phyloP scores from a whole-genome alignment of 2,888 invertebrate species.

The Apocheima hispidaria region DNA sequence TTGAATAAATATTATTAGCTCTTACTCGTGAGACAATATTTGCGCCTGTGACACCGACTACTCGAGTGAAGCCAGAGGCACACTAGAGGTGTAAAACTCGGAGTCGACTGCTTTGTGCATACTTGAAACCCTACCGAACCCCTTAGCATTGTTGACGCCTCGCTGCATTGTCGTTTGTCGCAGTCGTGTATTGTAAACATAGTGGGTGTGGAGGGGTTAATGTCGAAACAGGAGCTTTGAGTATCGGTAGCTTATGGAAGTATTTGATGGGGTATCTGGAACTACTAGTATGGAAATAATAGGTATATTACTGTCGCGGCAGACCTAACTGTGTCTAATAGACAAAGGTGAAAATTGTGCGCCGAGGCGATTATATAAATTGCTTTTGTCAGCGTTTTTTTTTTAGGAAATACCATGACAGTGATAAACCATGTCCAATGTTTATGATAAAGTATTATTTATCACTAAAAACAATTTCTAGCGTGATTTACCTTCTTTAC shows the following conservation, averaged over 20 bases:
- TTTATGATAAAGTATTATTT: no score
- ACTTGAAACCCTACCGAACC: conserved; percentile 61
- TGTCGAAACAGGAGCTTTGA: conserved; percentile 17
- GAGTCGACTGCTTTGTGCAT: conserved; percentile 65
- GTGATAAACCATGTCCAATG: no score
- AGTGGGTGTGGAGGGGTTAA: conserved; percentile 32
- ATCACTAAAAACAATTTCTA: no score
- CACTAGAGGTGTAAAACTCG: conserved; percentile 62
- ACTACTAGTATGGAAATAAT: background rate
- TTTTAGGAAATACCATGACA: no score
- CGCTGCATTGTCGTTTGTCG: conserved; percentile 44
- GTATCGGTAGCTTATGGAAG: conserved; percentile 5
- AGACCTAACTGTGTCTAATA: background rate
- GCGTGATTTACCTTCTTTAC: no score
- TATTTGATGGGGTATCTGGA: background rate
- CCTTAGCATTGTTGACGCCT: conserved; percentile 46
- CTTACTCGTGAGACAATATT: conserved; percentile 52
- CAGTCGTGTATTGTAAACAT: conserved; percentile 38
- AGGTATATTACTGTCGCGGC: background rate
- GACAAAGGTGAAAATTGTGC: background rate
- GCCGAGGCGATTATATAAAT: background rate
- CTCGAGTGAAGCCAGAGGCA: conserved; percentile 43
- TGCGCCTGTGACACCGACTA: conserved; percentile 54
- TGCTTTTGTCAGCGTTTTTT: no score
- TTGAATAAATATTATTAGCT: conserved; percentile 14